These are phyloP conservation scores for Ptychodera flava DNA, from an alignment of 35 echinoderm and acorn worm species.

Conservation along the genomic window DNA sequence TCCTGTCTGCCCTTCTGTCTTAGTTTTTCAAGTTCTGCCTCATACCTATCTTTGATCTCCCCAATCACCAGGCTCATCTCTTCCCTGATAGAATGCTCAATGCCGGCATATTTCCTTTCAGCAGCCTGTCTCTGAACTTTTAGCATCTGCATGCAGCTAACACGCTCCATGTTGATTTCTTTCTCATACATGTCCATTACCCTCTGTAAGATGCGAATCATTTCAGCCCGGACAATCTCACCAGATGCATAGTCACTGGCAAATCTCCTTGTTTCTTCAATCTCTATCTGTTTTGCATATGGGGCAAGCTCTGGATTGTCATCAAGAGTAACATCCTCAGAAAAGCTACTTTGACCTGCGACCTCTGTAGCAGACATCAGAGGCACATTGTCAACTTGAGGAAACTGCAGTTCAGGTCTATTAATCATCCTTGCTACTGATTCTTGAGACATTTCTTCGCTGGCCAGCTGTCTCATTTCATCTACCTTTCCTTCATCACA, in stretches of 20 bases:
- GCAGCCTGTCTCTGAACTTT: conserved; percentile 25
- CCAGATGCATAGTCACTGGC: conserved; percentile 48
- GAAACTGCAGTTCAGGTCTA: neutral
- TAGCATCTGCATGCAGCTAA: conserved; percentile 38
- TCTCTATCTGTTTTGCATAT: conserved; percentile 47
- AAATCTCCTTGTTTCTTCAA: conserved; percentile 54
- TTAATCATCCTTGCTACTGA: conserved; percentile 10
- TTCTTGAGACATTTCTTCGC: conserved; percentile 15
- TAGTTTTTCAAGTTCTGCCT: conserved; percentile 23
- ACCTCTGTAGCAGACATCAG: neutral
- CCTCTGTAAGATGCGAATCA: conserved; percentile 37
- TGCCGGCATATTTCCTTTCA: conserved; percentile 29
- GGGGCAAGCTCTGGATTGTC: conserved; percentile 34
- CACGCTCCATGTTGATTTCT: conserved; percentile 38
- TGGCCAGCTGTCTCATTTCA: neutral
- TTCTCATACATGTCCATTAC: conserved; percentile 34
- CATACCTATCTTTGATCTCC: conserved; percentile 50
- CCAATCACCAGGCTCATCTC: conserved; percentile 30
- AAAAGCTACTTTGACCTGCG: conserved; percentile 9
- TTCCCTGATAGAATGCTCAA: conserved; percentile 36
- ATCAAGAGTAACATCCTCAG: conserved; percentile 11
- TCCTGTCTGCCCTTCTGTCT: conserved; percentile 3
- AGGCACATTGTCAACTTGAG: neutral
- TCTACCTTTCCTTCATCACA: conserved; percentile 14
- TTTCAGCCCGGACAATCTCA: conserved; percentile 61